These are phyloP conservation scores for Myopa tessellatipennis DNA, from an alignment of 2,888 invertebrate genomes.

Conservation along the genomic window DNA sequence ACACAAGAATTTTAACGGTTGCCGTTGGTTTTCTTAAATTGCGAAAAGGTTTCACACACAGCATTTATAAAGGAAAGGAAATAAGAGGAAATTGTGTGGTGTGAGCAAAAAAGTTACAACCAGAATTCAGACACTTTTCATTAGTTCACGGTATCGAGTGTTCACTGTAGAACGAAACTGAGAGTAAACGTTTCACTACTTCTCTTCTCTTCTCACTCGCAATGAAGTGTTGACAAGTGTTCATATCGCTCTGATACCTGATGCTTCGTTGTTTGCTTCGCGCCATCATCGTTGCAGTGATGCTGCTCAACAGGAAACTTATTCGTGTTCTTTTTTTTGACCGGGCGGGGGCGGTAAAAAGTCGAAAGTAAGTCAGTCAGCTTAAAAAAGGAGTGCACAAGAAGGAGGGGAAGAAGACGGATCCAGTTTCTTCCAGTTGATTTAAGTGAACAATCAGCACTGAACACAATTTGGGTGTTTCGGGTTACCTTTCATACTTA, in stretches of 20 bases:
- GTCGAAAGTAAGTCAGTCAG: background rate
- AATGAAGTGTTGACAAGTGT: background rate
- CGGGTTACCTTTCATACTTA: background rate
- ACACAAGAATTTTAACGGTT: background rate
- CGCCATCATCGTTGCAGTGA: background rate
- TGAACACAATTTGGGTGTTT: background rate
- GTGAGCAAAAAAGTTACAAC: background rate
- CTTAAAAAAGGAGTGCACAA: background rate
- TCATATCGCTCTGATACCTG: conserved; percentile 8
- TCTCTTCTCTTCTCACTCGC: background rate
- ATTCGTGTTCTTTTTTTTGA: background rate
- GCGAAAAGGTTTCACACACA: conserved; percentile 23
- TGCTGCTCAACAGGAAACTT: background rate
- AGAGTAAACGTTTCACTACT: background rate
- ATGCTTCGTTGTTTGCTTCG: background rate
- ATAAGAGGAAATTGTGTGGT: conserved; percentile 24
- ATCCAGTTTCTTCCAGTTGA: background rate
- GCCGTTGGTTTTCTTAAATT: conserved; percentile 5
- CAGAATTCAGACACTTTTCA: background rate
- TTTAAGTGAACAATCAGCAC: background rate
- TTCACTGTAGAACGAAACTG: background rate
- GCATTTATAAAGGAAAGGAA: conserved; percentile 26
- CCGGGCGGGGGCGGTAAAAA: background rate
- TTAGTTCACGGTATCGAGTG: background rate
- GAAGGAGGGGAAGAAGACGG: background rate